Percentiles rank a stretch among this genome's conserved stretches.
phyloP scores from a whole-genome alignment of 2,797 vertebrate genomes.

The Danio jaintianensis region DNA sequence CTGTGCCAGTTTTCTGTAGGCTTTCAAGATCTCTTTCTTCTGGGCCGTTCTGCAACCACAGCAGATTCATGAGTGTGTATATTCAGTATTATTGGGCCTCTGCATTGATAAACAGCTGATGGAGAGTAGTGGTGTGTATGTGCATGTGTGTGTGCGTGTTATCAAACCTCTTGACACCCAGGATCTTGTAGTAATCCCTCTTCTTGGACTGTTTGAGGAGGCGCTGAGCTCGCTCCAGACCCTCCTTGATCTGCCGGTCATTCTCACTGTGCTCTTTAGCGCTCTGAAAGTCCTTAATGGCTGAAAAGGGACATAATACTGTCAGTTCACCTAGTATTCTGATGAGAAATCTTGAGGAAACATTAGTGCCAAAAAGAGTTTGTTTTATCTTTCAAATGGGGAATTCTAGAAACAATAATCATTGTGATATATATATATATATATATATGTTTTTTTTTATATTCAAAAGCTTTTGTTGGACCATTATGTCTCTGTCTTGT shows the following conservation, averaged over 20 bases:
- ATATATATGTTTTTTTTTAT: too few species aligned
- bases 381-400: background rate
- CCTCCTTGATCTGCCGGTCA: constrained; percentile 92
- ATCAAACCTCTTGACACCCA: constrained; percentile 96
- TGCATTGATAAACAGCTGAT: background rate
- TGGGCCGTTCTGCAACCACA: constrained; percentile 86
- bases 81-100: background rate
- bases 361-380: constrained; percentile 8
- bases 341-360: background rate
- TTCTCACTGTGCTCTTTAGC: constrained; percentile 91
- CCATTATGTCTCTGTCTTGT: background rate
- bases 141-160: background rate
- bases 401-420: too few species aligned
- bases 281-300: constrained; percentile 91
- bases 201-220: constrained; percentile 95
- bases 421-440: too few species aligned
- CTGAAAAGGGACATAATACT: constrained; percentile 70
- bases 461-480: background rate
- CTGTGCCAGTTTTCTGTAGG: constrained; percentile 94
- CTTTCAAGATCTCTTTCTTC: constrained; percentile 98
- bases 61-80: background rate
- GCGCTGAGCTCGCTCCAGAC: constrained; percentile 91
- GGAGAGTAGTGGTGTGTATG: background rate
- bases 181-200: constrained; percentile 97
- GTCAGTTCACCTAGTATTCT: background rate